Conservation (phyloP, 2,888 invertebrate genomes). For the Hipparchia semele region DNA sequence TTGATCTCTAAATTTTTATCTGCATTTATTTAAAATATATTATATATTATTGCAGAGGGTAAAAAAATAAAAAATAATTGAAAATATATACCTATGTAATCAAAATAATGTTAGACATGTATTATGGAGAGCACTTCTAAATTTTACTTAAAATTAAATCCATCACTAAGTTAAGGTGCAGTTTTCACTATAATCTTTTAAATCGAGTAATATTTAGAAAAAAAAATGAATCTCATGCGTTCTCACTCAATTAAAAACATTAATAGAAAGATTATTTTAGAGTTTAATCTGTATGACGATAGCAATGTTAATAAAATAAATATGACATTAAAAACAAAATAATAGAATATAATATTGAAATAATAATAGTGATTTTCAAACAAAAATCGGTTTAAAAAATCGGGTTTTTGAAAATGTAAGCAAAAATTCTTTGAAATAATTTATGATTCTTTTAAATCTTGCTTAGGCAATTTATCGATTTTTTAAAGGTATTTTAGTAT, state of each 20-base stretch:
- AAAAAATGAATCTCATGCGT: conserved; percentile 62
- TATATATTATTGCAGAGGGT: conserved; percentile 26
- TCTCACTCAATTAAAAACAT: conserved; percentile 40
- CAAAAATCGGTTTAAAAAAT: conserved; percentile 15
- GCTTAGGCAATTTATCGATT: background rate
- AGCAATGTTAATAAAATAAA: conserved; percentile 29
- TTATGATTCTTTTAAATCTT: conserved; percentile 7
- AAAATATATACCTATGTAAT: conserved; percentile 61
- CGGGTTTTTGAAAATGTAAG: background rate
- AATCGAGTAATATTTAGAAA: conserved; percentile 48
- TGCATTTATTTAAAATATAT: conserved; percentile 66
- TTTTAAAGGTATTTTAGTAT: background rate
- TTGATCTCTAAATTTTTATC: conserved; percentile 73
- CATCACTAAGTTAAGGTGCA: conserved; percentile 67
- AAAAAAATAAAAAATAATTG: conserved; percentile 24
- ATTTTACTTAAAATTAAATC: conserved; percentile 65
- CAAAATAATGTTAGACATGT: conserved; percentile 58
- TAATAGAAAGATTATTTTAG: conserved; percentile 48
- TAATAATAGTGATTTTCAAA: background rate
- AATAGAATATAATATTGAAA: conserved; percentile 1
- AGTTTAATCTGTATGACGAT: conserved; percentile 53
- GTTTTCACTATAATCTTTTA: conserved; percentile 61
- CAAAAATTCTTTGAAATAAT: background rate
- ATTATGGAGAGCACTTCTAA: conserved; percentile 60
- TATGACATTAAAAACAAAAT: conserved; percentile 18